Conservation (phyloP, 2,113 vertebrate species). For the Capricornis sumatraensis region DNA sequence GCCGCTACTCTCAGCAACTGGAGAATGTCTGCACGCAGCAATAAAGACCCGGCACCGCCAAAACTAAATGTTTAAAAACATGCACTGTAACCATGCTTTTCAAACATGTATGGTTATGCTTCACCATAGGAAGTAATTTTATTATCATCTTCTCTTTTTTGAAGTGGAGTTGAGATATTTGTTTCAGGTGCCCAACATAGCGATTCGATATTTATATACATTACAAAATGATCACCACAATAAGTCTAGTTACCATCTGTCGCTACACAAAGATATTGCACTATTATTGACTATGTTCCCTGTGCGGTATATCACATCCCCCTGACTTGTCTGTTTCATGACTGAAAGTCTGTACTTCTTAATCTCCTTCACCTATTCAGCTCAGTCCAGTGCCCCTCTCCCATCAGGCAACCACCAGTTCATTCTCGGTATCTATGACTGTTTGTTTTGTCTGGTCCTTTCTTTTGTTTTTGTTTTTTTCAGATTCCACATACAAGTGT, state of each 20-base stretch:
- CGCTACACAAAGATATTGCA: background rate
- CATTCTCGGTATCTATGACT: background rate
- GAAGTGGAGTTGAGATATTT: background rate
- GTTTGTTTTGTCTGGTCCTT: background rate
- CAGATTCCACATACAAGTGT: background rate
- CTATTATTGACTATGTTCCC: background rate
- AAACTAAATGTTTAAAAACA: background rate
- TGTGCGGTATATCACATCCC: too few species aligned
- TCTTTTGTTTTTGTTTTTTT: background rate
- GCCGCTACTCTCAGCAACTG: background rate
- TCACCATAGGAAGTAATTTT: background rate
- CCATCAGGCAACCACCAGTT: background rate
- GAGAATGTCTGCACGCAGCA: fast-evolving
- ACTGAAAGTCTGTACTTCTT: background rate
- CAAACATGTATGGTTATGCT: background rate
- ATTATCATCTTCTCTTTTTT: background rate
- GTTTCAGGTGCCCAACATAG: background rate
- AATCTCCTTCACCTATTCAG: background rate
- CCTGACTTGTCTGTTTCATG: background rate
- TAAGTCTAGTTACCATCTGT: background rate
- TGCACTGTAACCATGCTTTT: background rate
- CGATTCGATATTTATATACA: background rate
- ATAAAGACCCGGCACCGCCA: background rate
- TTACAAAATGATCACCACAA: background rate
- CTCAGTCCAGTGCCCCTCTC: background rate